A percentile compares a stretch with the other conserved stretches of the same genome.
phyloP scores from a whole-genome alignment of 2,113 vertebrate genomes.

The Tringa solitaria region DNA sequence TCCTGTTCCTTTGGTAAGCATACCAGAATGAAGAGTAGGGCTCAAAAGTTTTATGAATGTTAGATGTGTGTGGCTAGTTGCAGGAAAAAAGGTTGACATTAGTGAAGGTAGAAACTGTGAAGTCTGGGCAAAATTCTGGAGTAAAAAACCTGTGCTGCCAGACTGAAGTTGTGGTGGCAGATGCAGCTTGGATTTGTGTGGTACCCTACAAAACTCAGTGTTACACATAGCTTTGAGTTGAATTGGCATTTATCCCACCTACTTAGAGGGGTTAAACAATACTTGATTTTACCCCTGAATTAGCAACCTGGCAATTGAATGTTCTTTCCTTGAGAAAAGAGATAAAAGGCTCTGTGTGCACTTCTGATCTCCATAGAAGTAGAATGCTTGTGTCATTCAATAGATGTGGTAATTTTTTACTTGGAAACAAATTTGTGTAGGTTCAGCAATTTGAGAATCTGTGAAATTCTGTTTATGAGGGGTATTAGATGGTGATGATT shows the following conservation, averaged over 20 bases:
- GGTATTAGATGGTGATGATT: slow-evolving; percentile 73
- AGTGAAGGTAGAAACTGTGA: background rate
- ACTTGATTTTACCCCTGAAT: background rate
- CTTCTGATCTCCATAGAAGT: background rate
- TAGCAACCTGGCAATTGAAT: background rate
- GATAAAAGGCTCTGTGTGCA: background rate
- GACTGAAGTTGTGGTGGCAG: background rate
- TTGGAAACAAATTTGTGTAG: slow-evolving; percentile 59
- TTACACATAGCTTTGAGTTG: background rate
- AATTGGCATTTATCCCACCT: background rate
- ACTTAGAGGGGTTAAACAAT: background rate
- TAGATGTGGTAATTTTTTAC: slow-evolving; percentile 53
- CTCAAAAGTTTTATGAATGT: background rate
- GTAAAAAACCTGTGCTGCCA: background rate
- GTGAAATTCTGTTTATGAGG: slow-evolving; percentile 58
- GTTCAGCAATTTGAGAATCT: slow-evolving; percentile 60
- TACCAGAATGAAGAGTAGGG: background rate
- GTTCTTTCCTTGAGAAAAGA: background rate
- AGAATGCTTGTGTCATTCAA: background rate
- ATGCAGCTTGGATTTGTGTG: background rate
- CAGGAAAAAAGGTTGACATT: background rate
- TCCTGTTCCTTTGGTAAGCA: background rate
- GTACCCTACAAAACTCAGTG: background rate
- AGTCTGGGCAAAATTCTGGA: background rate
- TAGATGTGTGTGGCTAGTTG: background rate